Base-by-base conservation (phyloP, 2,888 invertebrate species). In the Siphlonurus alternatus region DNA sequence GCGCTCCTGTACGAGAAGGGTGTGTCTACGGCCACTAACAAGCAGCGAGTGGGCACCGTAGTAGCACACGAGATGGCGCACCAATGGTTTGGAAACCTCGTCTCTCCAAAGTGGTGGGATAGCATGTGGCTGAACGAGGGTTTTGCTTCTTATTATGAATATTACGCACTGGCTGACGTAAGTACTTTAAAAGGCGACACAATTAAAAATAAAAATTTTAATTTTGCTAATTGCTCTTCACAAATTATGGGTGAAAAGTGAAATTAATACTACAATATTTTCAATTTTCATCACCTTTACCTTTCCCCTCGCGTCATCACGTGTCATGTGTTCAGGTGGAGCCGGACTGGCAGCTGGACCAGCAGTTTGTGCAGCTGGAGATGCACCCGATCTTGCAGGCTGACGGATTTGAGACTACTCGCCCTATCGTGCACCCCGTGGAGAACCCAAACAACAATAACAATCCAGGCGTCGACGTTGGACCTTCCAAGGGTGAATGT, bases 1-100 rank as follows among this genome's bases (percentile, higher is more conserved):
- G 78, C 79, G 1, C 73, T 87, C 2, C 75, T 87, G 0, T 83
- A 79, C 71, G 74, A 75, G 54, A 75, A 56, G n/a, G 66, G 68
- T 1, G 61, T 66, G 1, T 68, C 70, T 23, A 70, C 72, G 0
- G 69, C 72, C 2, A 69, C 20, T 22, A 71, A 71, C 66, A 72
- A 72, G 67, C 71, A 72, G 63, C 60, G 70, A 2, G 70, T 73
- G 15, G 71, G 71, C 0, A 69, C 71, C 1, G 76, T 77, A 1
- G 72, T 77, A 7, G 72, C 76, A 2, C 87, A 88, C 71, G 87
- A 88, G 71, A 72, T 89, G 7, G 83, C 86, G 0, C 88, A 88
- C 72, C 87, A 86, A 76, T 87, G 87, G 87, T 86, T 86, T 72
- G 87, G 87, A 1, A 83, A 86, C 76, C 75, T 86, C 18, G 84